These are phyloP conservation scores for Pangasius mekongensis DNA, from an alignment of 2,797 vertebrate species.

Conservation along the genomic window DNA sequence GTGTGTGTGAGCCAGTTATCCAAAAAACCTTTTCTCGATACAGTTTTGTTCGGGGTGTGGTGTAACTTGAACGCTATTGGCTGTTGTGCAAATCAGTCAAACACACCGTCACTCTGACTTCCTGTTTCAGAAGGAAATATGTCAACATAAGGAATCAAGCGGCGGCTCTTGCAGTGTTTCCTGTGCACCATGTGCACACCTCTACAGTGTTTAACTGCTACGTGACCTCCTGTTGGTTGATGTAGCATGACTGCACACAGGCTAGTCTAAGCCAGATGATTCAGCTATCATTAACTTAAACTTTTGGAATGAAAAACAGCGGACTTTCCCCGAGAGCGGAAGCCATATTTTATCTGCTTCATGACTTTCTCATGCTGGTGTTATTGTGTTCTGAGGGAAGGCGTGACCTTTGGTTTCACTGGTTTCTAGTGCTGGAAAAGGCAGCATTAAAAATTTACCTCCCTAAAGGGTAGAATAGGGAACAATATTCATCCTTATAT, in stretches of 20 bases:
- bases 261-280: background rate
- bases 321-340: background rate
- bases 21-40: background rate
- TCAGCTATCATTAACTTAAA: too few relatives aligned
- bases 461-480: background rate
- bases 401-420: background rate
- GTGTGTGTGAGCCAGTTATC: too few relatives aligned
- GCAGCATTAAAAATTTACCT: slow-evolving; percentile 10
- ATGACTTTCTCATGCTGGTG: background rate
- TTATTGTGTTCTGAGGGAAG: slow-evolving; percentile 11
- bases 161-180: background rate
- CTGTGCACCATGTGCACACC: background rate
- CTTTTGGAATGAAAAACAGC: background rate
- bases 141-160: background rate
- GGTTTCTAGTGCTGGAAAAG: background rate
- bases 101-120: background rate
- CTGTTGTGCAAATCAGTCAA: background rate
- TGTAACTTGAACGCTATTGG: background rate
- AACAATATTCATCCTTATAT: background rate
- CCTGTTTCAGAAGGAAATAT: background rate
- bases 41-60: background rate
- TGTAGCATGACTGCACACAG: background rate
- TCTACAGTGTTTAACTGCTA: background rate
- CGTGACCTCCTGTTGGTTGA: background rate
- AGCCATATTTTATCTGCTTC: background rate